Evolutionary conservation across 37 sponge, comb jelly and placozoan species (phyloP).

Genomic region (Amphimedon queenslandica): DNA sequence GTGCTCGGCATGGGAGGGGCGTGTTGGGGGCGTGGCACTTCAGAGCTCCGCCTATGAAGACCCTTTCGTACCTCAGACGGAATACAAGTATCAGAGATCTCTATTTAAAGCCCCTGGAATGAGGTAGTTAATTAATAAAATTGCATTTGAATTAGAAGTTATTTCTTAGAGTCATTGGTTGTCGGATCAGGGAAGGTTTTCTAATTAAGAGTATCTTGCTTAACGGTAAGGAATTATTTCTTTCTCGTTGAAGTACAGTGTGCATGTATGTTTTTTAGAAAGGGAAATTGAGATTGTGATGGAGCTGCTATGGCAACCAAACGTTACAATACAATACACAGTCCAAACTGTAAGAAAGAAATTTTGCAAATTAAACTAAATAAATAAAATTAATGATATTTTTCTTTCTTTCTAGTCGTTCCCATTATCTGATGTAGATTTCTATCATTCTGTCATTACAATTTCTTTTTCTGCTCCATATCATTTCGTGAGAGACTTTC

Average conservation of each 20-base stretch:
- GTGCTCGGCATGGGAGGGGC: slow-evolving; percentile 1
- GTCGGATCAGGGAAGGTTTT: slow-evolving; percentile 67
- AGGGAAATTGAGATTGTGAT: slow-evolving; percentile 37
- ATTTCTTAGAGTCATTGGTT: slow-evolving; percentile 57
- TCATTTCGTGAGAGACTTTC: slow-evolving; percentile 1
- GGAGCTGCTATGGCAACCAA: slow-evolving; percentile 57
- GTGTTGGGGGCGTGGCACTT: not conserved
- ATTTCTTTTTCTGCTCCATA: slow-evolving; percentile 3
- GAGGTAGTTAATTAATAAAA: not conserved
- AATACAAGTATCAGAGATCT: not conserved
- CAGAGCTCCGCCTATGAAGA: not conserved
- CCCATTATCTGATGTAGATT: too few relatives aligned
- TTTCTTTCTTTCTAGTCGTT: too few relatives aligned
- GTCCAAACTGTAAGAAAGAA: slow-evolving; percentile 36
- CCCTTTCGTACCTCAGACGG: not conserved
- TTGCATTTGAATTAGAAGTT: not conserved
- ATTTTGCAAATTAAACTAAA: too few relatives aligned
- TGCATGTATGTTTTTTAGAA: slow-evolving; percentile 16
- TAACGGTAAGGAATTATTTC: slow-evolving; percentile 18
- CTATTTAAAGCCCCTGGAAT: not conserved
- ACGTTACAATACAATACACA: slow-evolving; percentile 60
- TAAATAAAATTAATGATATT: too few relatives aligned
- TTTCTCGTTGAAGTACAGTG: not conserved
- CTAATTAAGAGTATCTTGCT: slow-evolving; percentile 21
- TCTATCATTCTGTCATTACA: too few relatives aligned